Base-by-base conservation (phyloP, 64 coral and sea anemone genomes). In the Montipora cactus region DNA sequence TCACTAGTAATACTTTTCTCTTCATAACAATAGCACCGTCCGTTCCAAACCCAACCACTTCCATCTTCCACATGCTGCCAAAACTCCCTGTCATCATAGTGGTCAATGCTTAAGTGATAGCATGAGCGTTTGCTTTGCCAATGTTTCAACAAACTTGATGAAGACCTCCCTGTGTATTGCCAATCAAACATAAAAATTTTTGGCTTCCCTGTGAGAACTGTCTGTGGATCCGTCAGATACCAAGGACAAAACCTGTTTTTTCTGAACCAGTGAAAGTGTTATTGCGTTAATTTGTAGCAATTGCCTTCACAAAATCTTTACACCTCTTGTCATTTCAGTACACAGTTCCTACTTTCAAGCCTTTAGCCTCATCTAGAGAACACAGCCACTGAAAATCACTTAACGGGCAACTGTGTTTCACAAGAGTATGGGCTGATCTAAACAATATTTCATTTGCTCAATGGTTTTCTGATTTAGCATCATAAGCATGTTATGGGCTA, bases 321-420 rank as follows among this genome's bases (percentile, higher is more conserved):
- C 52, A 84, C 11, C 81, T 84, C 81, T 84, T 84, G 58, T 84
- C 4, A 84, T 84, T 84, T 67, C 81, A n/a, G 44, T 84, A 84
- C 21, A 59, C 55, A 19, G 21, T 20, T 66, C 81, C 81, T 44
- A 84, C n/a, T 84, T 84, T 84, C 81, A 84, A 84, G 44, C 81
- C 11, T 84, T 84, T 84, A 5, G 81, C 81, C 59, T 84, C 0
- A 84, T 84, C 81, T 64, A 84, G 49, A 16, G 55, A 66, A 45
- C 81, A 84, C 55, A 66, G 67, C 58, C 81, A 84, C 55, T 84
- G 52, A 84, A 84, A 84, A 68, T 64, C 52, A 68, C 81, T 84
- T 66, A 84, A 84, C 7, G 58, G 58, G 58, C 14, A 14, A 14
- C 58, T 14, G 14, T 61, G 58, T 14, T 61, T 61, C 7, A 14